phyloP scores from a whole-genome alignment of 2,113 vertebrate species.

The Todiramphus saurophagus region DNA sequence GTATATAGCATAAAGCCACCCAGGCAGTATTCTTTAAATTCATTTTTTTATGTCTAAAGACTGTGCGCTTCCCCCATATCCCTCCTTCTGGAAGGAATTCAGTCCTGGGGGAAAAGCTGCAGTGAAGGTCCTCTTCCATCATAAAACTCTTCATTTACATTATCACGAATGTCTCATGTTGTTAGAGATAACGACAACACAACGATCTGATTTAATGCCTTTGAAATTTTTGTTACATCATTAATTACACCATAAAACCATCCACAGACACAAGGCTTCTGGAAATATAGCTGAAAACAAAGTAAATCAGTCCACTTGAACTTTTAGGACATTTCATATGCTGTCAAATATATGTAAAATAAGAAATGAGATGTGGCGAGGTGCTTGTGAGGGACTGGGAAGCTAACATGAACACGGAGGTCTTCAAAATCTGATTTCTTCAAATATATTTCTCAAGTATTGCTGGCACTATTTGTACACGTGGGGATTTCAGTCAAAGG shows the following conservation, averaged over 20 bases:
- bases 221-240: not conserved
- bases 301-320: not conserved
- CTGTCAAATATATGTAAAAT: not conserved
- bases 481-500: not conserved
- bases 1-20: not conserved
- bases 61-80: not conserved
- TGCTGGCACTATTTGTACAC: not conserved
- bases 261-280: not conserved
- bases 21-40: not conserved
- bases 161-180: not conserved
- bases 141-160: not conserved
- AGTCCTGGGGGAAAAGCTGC: not conserved
- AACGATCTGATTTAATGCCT: not conserved
- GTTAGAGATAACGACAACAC: not conserved
- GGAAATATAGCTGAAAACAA: not conserved
- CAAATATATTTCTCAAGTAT: not conserved
- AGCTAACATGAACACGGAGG: not conserved
- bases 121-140: not conserved
- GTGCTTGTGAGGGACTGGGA: not conserved
- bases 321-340: not conserved
- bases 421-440: not conserved
- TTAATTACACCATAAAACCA: not conserved
- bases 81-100: not conserved
- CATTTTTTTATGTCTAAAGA: not conserved
- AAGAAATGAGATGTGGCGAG: not conserved